Evolutionary conservation across 2,888 invertebrate genomes (phyloP).

Genomic region (Andrena chrysosceles): DNA sequence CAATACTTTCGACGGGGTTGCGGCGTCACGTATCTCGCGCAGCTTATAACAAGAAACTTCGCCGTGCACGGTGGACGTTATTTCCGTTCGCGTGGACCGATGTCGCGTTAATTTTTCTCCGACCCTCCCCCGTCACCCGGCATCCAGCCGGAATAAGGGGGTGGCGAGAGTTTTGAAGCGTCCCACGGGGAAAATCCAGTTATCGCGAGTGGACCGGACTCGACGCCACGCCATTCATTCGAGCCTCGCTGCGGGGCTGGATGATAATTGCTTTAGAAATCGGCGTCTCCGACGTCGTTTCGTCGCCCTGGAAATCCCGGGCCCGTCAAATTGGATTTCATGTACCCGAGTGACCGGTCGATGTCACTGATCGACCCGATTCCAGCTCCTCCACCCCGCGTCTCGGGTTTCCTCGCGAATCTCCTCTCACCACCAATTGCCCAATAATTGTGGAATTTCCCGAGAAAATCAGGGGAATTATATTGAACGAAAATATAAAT

Average conservation of each 20-base stretch:
- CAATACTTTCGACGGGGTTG: conserved; percentile 1
- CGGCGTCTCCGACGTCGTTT: conserved; percentile 49
- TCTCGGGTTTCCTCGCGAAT: neutral
- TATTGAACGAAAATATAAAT: too few species aligned
- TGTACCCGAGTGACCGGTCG: conserved; percentile 11
- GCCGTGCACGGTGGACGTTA: neutral
- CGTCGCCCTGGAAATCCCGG: conserved; percentile 38
- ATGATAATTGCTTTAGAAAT: conserved; percentile 69
- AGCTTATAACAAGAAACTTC: neutral
- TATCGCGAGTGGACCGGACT: conserved; percentile 64
- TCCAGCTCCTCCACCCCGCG: neutral
- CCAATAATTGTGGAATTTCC: neutral
- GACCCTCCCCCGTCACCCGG: neutral
- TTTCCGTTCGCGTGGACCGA: neutral
- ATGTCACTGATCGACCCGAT: conserved; percentile 21
- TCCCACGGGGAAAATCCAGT: conserved; percentile 67
- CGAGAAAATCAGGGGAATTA: too few species aligned
- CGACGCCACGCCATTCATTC: conserved; percentile 53
- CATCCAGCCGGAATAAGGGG: conserved; percentile 14
- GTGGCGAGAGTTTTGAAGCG: conserved; percentile 54
- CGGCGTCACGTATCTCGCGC: neutral
- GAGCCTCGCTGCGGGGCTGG: conserved; percentile 38
- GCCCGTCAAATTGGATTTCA: conserved; percentile 53
- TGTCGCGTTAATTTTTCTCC: conserved; percentile 35
- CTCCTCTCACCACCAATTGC: too few species aligned